These are phyloP conservation scores for Nephrocerus scutellatus DNA, from an alignment of 2,888 invertebrate species.

Conservation along the genomic window DNA sequence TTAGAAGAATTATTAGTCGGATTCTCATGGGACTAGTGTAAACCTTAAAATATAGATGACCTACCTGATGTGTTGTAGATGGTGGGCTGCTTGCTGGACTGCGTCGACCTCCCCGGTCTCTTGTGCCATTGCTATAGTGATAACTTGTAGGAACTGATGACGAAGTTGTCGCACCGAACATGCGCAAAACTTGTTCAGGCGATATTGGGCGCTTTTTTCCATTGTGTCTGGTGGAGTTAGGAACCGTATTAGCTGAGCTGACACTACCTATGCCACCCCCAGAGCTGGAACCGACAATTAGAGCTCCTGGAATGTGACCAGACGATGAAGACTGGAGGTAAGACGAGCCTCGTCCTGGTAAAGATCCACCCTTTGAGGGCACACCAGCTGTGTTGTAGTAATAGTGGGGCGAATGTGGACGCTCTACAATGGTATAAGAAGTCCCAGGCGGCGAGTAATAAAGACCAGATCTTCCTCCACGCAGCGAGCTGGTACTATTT, in stretches of 20 bases:
- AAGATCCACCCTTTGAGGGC: constrained; percentile 45
- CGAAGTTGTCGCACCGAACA: constrained; percentile 55
- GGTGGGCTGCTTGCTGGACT: constrained; percentile 73
- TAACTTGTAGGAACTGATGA: constrained; percentile 50
- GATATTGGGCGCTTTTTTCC: constrained; percentile 74
- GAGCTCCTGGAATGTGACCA: constrained; percentile 50
- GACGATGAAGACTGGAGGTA: constrained; percentile 62
- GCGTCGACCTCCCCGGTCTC: constrained; percentile 45
- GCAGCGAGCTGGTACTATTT: constrained; percentile 48
- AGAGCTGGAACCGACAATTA: constrained; percentile 43
- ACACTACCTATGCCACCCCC: constrained; percentile 36
- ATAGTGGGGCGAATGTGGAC: constrained; percentile 63
- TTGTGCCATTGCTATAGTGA: constrained; percentile 47
- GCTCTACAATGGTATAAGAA: constrained; percentile 80
- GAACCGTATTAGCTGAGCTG: constrained; percentile 33
- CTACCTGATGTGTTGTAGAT: constrained; percentile 69
- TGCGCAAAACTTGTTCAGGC: constrained; percentile 71
- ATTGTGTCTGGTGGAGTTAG: constrained; percentile 48
- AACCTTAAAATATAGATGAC: constrained; percentile 17
- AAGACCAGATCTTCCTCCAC: constrained; percentile 60
- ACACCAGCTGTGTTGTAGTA: constrained; percentile 49
- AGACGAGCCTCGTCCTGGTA: constrained; percentile 55
- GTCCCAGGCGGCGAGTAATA: constrained; percentile 86
- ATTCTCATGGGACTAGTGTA: neutral
- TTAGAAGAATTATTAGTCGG: neutral